phyloP scores from a whole-genome alignment of 2,888 invertebrate genomes.

The Aphrophora alni region DNA sequence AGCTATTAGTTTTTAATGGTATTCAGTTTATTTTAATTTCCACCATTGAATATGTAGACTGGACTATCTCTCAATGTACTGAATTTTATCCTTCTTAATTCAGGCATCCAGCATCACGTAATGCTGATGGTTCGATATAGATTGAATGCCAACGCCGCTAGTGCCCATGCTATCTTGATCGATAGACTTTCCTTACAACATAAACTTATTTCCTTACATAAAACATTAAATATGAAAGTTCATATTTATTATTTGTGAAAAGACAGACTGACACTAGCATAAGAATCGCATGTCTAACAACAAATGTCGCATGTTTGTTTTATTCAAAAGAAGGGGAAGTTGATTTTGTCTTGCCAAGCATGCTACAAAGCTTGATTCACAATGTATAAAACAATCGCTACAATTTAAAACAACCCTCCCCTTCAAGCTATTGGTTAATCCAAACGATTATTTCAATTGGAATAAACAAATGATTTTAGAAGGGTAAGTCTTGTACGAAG shows the following conservation, averaged over 20 bases:
- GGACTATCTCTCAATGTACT: no score
- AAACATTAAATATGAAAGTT: background rate
- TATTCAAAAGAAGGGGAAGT: background rate
- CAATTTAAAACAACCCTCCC: no score
- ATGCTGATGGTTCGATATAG: no score
- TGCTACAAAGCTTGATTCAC: background rate
- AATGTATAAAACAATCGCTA: background rate
- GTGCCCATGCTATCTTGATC: no score
- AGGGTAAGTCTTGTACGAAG: background rate
- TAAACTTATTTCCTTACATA: background rate
- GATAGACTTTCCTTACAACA: no score
- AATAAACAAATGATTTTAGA: slow-evolving; percentile 12
- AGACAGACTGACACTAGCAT: background rate
- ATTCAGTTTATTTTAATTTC: no score
- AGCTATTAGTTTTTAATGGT: no score
- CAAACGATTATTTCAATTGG: slow-evolving; percentile 32
- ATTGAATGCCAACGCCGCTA: no score
- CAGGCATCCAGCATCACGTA: no score
- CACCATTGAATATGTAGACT: no score
- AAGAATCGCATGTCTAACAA: background rate
- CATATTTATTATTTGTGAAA: no score
- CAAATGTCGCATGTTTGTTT: background rate
- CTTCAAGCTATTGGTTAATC: slow-evolving; percentile 1
- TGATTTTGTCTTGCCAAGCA: background rate
- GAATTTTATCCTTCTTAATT: no score